Conservation (phyloP, 1,140 invertebrate genomes). For the Drosophila sp. region DNA sequence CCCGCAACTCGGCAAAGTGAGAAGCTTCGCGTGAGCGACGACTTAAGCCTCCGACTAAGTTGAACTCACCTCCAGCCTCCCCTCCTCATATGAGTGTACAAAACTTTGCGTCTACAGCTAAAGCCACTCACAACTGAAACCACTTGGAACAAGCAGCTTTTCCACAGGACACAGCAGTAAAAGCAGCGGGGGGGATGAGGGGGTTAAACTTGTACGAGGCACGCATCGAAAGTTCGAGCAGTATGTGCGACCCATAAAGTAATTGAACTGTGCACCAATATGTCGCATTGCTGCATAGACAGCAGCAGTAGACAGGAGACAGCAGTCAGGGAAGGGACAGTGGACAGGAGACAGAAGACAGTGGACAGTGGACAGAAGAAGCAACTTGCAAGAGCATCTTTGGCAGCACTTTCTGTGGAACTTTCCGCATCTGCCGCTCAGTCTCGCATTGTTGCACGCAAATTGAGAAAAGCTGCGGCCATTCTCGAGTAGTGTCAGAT, state of each 20-base stretch:
- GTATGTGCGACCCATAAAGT: slow-evolving; percentile 45
- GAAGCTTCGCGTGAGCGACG: slow-evolving; percentile 71
- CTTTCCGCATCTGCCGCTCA: slow-evolving; percentile 32
- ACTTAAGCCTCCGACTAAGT: slow-evolving; percentile 55
- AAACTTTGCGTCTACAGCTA: slow-evolving; percentile 66
- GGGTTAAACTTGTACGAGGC: background rate
- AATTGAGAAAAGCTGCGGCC: slow-evolving; percentile 72
- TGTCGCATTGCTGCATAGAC: slow-evolving; percentile 54
- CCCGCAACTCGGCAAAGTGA: slow-evolving; percentile 23
- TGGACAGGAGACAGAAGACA: no score
- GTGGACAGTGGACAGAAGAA: no score
- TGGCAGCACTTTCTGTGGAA: background rate
- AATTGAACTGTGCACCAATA: slow-evolving; percentile 39
- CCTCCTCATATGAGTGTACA: slow-evolving; percentile 63
- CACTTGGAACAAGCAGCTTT: slow-evolving; percentile 77
- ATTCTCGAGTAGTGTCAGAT: slow-evolving; percentile 44
- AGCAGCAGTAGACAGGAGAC: no score
- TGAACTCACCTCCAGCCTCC: background rate
- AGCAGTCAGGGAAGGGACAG: no score
- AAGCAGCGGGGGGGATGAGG: background rate
- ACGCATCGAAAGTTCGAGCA: slow-evolving; percentile 52
- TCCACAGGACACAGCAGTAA: slow-evolving; percentile 17
- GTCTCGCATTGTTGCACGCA: slow-evolving; percentile 57
- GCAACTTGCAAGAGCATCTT: background rate
- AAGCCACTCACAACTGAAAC: slow-evolving; percentile 79